phyloP scores from a whole-genome alignment of 2,113 vertebrate species.

The Hemichromis elongatus region DNA sequence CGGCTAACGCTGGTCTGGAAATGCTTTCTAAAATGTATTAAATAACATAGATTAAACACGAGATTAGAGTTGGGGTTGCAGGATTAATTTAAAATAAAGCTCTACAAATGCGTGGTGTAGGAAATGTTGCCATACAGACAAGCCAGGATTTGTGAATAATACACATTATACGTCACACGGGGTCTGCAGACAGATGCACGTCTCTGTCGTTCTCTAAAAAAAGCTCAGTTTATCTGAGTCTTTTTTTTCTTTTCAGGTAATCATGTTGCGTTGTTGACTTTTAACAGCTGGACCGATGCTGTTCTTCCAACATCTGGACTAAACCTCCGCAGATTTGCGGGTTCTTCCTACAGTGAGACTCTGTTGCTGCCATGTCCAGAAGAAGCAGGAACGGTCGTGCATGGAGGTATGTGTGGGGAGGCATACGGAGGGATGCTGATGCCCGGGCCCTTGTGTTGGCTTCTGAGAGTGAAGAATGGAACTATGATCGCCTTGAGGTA shows the following conservation, averaged over 20 bases:
- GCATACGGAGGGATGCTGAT: conserved; percentile 82
- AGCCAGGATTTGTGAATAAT: not conserved
- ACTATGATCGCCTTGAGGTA: conserved; percentile 86
- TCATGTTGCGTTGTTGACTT: not conserved
- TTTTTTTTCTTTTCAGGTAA: not conserved
- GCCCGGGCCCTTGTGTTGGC: conserved; percentile 72
- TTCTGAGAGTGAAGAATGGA: conserved; percentile 72
- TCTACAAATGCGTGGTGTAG: not conserved
- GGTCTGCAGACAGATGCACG: not conserved
- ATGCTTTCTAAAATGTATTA: not conserved
- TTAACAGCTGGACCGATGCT: conserved; percentile 27
- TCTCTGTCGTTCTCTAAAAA: not conserved
- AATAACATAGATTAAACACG: not conserved
- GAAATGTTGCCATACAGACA: not conserved
- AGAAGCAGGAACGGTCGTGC: conserved; percentile 85
- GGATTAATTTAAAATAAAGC: not conserved
- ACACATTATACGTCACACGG: not conserved
- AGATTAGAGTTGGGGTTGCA: not conserved
- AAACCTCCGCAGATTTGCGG: not conserved
- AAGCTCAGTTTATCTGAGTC: not conserved
- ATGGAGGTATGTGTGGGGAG: conserved; percentile 89
- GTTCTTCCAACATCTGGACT: conserved; percentile 10
- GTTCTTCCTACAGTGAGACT: not conserved
- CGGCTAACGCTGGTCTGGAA: not conserved
- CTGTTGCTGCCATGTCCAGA: conserved; percentile 80